These are phyloP conservation scores for Nyctibius bracteatus DNA, from an alignment of 2,113 vertebrate genomes.

Conservation along the genomic window DNA sequence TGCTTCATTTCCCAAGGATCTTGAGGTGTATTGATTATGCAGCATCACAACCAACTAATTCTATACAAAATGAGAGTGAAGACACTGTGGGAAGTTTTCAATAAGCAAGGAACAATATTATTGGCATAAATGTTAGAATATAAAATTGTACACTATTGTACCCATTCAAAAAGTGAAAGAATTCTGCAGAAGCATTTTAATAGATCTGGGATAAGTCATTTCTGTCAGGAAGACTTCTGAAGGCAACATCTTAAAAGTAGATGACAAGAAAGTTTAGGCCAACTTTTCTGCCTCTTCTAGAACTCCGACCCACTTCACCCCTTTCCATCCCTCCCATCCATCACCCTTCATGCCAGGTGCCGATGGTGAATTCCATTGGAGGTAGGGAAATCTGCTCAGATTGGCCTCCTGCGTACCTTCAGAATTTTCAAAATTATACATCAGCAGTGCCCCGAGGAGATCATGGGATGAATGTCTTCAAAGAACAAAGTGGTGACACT, in stretches of 20 bases:
- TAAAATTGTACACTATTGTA: background rate
- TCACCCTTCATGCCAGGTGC: background rate
- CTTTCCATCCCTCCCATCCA: background rate
- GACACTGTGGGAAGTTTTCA: background rate
- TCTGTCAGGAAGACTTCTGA: background rate
- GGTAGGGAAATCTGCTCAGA: background rate
- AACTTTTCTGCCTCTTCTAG: background rate
- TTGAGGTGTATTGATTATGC: background rate
- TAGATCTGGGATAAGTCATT: background rate
- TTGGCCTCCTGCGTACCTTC: background rate
- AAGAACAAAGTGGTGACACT: background rate
- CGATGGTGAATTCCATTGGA: background rate
- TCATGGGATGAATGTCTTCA: background rate
- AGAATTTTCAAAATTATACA: background rate
- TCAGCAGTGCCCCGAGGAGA: background rate
- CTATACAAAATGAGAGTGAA: background rate
- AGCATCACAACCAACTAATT: background rate
- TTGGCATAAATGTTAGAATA: background rate
- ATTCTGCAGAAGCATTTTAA: background rate
- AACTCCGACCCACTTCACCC: background rate
- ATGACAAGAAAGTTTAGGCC: background rate
- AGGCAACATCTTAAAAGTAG: background rate
- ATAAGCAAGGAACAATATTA: background rate
- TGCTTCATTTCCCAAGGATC: background rate
- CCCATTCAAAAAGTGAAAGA: background rate